Conservation (phyloP, 92 coral and sea anemone genomes). For the Desmophyllum pertusum region DNA sequence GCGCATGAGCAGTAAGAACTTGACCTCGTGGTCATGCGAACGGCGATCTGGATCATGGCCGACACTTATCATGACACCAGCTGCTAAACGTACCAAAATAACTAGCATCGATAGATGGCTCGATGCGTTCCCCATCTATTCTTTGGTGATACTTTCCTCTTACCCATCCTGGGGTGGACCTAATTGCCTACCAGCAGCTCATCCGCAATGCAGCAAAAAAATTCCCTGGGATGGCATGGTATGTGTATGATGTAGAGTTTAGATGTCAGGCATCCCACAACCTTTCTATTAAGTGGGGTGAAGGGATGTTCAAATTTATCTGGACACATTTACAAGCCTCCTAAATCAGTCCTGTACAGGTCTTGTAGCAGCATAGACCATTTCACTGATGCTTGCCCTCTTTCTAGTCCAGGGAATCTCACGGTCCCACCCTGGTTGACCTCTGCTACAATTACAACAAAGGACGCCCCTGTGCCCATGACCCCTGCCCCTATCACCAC, state of each 20-base stretch:
- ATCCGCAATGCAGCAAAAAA: not conserved
- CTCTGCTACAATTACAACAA: not conserved
- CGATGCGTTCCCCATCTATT: not conserved
- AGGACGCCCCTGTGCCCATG: not conserved
- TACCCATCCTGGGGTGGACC: not conserved
- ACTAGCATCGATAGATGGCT: not conserved
- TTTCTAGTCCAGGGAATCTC: too few species aligned
- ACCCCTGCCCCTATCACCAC: not conserved
- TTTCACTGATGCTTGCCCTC: too few species aligned
- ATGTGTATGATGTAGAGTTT: constrained; percentile 18
- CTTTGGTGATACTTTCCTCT: not conserved
- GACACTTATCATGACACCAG: too few species aligned
- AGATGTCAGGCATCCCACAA: not conserved
- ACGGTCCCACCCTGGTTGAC: not conserved
- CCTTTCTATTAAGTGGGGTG: constrained; percentile 23
- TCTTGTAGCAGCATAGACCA: too few species aligned
- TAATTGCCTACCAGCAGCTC: constrained; percentile 12
- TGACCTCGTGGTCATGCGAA: too few species aligned
- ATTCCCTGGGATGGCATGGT: constrained; percentile 18
- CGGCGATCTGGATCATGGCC: too few species aligned
- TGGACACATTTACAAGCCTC: too few species aligned
- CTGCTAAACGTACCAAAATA: not conserved
- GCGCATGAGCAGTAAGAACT: too few species aligned
- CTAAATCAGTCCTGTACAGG: too few species aligned
- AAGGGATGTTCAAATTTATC: constrained; percentile 9